phyloP scores from a whole-genome alignment of 2,888 invertebrate species.

The Gnatocerus cornutus region DNA sequence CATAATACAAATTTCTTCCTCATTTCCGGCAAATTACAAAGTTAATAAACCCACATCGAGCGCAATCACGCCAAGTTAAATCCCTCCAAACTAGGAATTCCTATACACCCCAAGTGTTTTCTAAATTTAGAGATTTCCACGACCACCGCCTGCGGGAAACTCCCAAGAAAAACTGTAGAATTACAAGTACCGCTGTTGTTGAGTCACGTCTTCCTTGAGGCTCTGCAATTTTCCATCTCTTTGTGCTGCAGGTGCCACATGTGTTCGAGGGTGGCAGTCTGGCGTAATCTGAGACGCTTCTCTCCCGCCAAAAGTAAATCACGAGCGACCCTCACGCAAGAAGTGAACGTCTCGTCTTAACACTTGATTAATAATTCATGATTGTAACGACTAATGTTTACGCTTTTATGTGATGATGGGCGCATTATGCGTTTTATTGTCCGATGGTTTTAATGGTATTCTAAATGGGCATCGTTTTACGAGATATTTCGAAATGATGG shows the following conservation, averaged over 20 bases:
- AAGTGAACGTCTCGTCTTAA: conserved; percentile 4
- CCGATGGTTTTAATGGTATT: conserved; percentile 17
- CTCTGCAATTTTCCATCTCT: not conserved
- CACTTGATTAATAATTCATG: conserved; percentile 18
- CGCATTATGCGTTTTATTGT: conserved; percentile 16
- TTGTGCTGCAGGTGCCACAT: conserved; percentile 18
- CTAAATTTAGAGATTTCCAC: conserved; percentile 9
- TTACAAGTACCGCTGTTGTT: conserved; percentile 5
- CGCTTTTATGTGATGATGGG: conserved; percentile 5
- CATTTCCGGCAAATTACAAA: conserved; percentile 1
- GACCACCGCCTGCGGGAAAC: not conserved
- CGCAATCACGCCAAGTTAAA: not conserved
- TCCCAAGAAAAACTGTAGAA: conserved; percentile 1
- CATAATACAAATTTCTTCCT: not conserved
- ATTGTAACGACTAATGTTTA: conserved; percentile 12
- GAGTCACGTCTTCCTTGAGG: conserved; percentile 5
- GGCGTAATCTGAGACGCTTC: conserved; percentile 8
- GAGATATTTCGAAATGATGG: conserved; percentile 4
- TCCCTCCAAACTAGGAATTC: conserved; percentile 7
- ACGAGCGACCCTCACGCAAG: not conserved
- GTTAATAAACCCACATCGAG: not conserved
- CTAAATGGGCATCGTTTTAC: conserved; percentile 18
- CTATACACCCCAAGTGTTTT: not conserved
- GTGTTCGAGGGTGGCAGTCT: conserved; percentile 23
- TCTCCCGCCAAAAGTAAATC: conserved; percentile 28